Evolutionary conservation across 1,140 invertebrate species (phyloP), one percentile per base, ranked within the genome.

Genomic region (Magallana ariakensis): DNA sequence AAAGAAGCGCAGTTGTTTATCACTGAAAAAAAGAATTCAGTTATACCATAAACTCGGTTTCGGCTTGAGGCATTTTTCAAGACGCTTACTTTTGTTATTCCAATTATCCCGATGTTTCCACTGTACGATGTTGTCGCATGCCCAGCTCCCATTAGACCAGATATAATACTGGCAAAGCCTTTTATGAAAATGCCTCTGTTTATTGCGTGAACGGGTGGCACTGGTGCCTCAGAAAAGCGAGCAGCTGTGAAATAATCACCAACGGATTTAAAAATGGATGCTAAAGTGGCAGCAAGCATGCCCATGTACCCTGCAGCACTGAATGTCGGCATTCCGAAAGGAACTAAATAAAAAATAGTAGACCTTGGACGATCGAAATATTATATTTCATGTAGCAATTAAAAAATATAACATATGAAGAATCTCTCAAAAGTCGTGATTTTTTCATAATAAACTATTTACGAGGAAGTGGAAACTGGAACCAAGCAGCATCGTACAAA

Each of bases 171-270:
- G 19, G 87, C 85, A 1, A 89, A 62, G 3, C 87, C 87, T 66
- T 89, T 85, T 10, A 87, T 46, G 15, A 83, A 57, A 16, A 90
- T 87, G 0, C 97, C 97, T 55, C 97, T 96, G 93, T 98, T 98
- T 83, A 92, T 84, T 0, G 97, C 97, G 92, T 97, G 97, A 15
- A 97, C 94, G 0, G 97, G 97, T 0, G 97, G 97, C 0, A 97
- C 96, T 0, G 97, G 96, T 0, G 97, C 97, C n/a, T 91, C 89
- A 86, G 97, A 96, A 96, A 98, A 96, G 93, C 96, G 96, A 0
- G 97, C 97, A 11, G 97, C 97, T 16, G 97, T 97, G 70, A 97
- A 97, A 94, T 98, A 98, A 94, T 98, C 97, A 90, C 97, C 97
- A 85, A 98, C 96, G 1, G 97, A 97, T 94, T 98, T 92, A 22